Evolutionary conservation across 2,888 invertebrate species (phyloP).

Genomic region (Junonia oenone): DNA sequence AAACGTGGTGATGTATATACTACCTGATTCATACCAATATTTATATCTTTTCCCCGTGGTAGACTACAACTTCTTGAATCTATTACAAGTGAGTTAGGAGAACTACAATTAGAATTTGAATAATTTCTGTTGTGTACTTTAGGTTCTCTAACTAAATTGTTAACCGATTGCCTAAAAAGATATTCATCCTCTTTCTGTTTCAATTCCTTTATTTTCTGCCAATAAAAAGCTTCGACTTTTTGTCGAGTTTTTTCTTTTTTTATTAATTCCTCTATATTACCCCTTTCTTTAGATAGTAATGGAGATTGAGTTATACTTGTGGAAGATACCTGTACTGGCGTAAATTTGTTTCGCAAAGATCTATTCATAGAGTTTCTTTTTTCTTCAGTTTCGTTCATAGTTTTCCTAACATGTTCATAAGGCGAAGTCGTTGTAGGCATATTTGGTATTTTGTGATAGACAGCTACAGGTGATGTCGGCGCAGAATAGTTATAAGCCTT

Average conservation of each 20-base stretch:
- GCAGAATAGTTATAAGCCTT: conserved; percentile 69
- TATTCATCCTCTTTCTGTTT: conserved; percentile 82
- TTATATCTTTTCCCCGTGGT: conserved; percentile 49
- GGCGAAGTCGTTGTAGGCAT: conserved; percentile 69
- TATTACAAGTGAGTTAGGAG: conserved; percentile 42
- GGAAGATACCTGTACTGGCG: conserved; percentile 41
- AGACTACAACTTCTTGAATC: conserved; percentile 54
- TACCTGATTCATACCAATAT: conserved; percentile 39
- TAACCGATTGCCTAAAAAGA: conserved; percentile 50
- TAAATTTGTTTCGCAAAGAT: conserved; percentile 40
- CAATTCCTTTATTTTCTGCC: conserved; percentile 83
- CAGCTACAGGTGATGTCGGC: conserved; percentile 63
- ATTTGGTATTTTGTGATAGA: conserved; percentile 56
- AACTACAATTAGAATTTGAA: conserved; percentile 43
- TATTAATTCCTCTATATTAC: conserved; percentile 35
- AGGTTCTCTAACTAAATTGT: conserved; percentile 38
- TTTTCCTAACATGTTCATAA: conserved; percentile 60
- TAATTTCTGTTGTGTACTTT: conserved; percentile 32
- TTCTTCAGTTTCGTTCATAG: conserved; percentile 62
- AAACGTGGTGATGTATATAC: conserved; percentile 46
- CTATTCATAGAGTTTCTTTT: conserved; percentile 56
- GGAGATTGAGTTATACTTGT: conserved; percentile 33
- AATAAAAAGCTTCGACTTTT: conserved; percentile 83
- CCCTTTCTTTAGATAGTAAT: conserved; percentile 18
- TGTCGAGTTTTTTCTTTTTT: conserved; percentile 78